Evolutionary conservation across 2,113 vertebrate genomes (phyloP).

Genomic region (Macroglossus sobrinus): DNA sequence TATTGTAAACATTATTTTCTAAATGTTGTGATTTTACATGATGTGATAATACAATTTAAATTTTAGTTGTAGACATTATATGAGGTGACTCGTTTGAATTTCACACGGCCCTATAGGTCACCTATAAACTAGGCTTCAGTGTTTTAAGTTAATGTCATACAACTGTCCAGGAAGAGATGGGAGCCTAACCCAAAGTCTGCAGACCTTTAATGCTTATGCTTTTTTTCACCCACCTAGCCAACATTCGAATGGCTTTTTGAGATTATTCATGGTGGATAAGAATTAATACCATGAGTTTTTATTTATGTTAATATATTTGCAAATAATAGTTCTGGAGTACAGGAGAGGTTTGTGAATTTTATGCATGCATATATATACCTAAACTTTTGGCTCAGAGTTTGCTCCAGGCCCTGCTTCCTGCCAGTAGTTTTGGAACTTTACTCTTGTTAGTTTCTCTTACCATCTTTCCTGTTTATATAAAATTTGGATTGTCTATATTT

Average conservation of each 20-base stretch:
- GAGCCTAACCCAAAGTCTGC: background rate
- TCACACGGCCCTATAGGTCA: background rate
- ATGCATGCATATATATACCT: background rate
- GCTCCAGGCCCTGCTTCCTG: background rate
- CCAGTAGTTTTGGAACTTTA: background rate
- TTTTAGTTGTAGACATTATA: constrained; percentile 23
- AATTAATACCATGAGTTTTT: background rate
- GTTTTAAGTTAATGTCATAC: background rate
- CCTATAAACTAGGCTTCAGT: background rate
- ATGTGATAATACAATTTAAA: background rate
- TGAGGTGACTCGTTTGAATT: background rate
- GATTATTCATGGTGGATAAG: background rate
- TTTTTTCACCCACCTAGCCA: background rate
- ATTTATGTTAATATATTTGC: background rate
- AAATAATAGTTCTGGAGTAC: background rate
- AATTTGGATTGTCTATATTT: constrained; percentile 21
- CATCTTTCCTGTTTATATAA: constrained; percentile 39
- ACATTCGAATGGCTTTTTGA: background rate
- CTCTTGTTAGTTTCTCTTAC: constrained; percentile 11
- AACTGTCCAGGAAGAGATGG: background rate
- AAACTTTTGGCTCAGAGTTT: background rate
- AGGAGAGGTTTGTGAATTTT: background rate
- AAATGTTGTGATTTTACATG: background rate
- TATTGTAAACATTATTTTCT: constrained; percentile 28
- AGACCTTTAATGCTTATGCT: background rate